phyloP scores from a whole-genome alignment of 2,888 invertebrate genomes.

The Blastobasis adustella region DNA sequence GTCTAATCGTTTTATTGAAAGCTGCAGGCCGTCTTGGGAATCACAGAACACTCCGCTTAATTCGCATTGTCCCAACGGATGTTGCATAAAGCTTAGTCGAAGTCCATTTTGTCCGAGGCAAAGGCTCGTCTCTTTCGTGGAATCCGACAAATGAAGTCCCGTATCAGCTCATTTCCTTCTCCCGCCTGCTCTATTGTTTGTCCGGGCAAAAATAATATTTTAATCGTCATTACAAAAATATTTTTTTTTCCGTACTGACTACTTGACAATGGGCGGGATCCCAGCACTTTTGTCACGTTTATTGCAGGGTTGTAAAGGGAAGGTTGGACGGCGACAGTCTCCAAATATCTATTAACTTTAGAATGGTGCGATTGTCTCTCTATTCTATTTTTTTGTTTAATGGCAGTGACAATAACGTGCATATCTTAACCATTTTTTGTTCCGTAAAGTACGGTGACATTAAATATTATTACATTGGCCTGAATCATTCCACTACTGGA shows the following conservation, averaged over 20 bases:
- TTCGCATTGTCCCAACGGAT: conserved; percentile 20
- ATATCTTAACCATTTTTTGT: neutral
- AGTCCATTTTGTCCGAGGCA: conserved; percentile 24
- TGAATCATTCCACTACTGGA: too few relatives aligned
- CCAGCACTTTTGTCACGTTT: conserved; percentile 47
- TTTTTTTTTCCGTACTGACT: conserved; percentile 28
- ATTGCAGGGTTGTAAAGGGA: conserved; percentile 26
- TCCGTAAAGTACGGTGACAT: too few relatives aligned
- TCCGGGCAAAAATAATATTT: conserved; percentile 56
- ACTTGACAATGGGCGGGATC: conserved; percentile 6
- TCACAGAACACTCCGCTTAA: too few relatives aligned
- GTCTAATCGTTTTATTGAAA: too few relatives aligned
- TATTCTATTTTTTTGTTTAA: conserved; percentile 22
- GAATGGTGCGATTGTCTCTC: conserved; percentile 24
- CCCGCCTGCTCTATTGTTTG: conserved; percentile 50
- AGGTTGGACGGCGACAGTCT: too few relatives aligned
- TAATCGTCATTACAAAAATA: conserved; percentile 53
- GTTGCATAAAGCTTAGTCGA: conserved; percentile 36
- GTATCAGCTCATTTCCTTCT: conserved; percentile 68
- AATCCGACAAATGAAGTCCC: conserved; percentile 43
- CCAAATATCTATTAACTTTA: conserved; percentile 12
- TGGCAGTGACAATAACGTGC: conserved; percentile 3
- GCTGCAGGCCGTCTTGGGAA: too few relatives aligned
- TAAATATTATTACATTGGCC: too few relatives aligned
- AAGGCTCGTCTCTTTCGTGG: conserved; percentile 58